These are phyloP conservation scores for Drosophila suzukii DNA, from an alignment of 1,140 invertebrate genomes.

Conservation along the genomic window DNA sequence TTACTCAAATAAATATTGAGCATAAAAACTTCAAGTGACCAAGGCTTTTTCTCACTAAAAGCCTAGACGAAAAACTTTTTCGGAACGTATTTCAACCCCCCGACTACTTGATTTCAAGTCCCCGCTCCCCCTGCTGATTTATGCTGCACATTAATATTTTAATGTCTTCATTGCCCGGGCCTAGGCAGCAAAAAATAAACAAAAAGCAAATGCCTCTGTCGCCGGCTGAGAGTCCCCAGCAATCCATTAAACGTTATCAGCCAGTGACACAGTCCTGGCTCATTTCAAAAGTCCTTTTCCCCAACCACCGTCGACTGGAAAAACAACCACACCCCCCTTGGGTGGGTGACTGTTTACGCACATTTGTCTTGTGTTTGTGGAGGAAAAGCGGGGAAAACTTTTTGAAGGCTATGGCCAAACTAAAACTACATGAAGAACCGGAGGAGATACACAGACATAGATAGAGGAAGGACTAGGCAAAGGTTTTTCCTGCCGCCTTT, in stretches of 20 bases:
- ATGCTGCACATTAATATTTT: slow-evolving; percentile 81
- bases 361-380: slow-evolving; percentile 61
- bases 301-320: neutral
- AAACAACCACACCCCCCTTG: neutral
- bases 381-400: slow-evolving; percentile 54
- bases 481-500: slow-evolving; percentile 40
- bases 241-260: slow-evolving; percentile 82
- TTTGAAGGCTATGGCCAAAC: slow-evolving; percentile 41
- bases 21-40: neutral
- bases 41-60: neutral
- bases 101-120: neutral
- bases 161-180: slow-evolving; percentile 77
- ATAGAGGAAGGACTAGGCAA: neutral
- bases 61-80: slow-evolving; percentile 9
- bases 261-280: slow-evolving; percentile 65
- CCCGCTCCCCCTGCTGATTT: slow-evolving; percentile 56
- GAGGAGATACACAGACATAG: slow-evolving; percentile 3
- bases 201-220: slow-evolving; percentile 25
- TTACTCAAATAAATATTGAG: no score
- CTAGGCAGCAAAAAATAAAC: slow-evolving; percentile 57
- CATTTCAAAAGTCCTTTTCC: slow-evolving; percentile 35
- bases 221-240: slow-evolving; percentile 43
- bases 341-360: slow-evolving; percentile 55
- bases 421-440: slow-evolving; percentile 26
- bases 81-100: neutral